Evolutionary conservation across 2,888 invertebrate species (phyloP), one percentile per base, ranked within the genome.

Genomic region (Leptura quadrifasciata): DNA sequence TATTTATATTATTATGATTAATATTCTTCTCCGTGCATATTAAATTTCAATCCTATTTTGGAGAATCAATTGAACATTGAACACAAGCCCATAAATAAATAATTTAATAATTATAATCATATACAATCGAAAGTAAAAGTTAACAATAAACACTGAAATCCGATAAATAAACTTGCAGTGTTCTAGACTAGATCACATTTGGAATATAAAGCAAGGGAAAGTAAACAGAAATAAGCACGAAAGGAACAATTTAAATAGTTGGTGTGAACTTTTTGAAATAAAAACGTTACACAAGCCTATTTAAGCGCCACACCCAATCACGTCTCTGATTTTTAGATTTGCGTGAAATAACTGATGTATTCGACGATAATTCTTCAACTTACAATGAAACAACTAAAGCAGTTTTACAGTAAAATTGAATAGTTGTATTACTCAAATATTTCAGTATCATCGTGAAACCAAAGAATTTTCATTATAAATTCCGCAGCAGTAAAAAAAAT

Each of bases 171-270:
- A 20, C 39, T 39, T n/a, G 63, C 61, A 69, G 35, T 54, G 20
- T 39, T 18, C 69, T 39, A n/a, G 18, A 31, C 55, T 31, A 18
- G 18, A 31, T 61, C 24, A 63, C 35, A 74, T 71, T 68, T 60
- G 52, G 57, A 71, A 70, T 71, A 55, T 31, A 58, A 69, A 74
- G 47, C 35, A 61, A 74, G 74, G 52, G 71, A 72, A 72, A 75
- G 72, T 72, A 68, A 60, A 31, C 57, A 72, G 24, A 67, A 24
- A 72, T 21, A 64, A 47, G 20, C 12, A 24, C 65, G 52, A 52
- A 52, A 21, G 24, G 12, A 65, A 35, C 31, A 6, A 52, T 72
- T 57, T 35, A 24, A 35, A 74, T 35, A 24, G 27, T n/a, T 74
- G 18, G 52, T 55, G 72, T 70, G 69, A 54, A 60, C 76, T 76